Percentiles rank a stretch among this genome's conserved stretches.
Conservation (phyloP, 2,797 vertebrate genomes). For the Eptatretus atami region DNA sequence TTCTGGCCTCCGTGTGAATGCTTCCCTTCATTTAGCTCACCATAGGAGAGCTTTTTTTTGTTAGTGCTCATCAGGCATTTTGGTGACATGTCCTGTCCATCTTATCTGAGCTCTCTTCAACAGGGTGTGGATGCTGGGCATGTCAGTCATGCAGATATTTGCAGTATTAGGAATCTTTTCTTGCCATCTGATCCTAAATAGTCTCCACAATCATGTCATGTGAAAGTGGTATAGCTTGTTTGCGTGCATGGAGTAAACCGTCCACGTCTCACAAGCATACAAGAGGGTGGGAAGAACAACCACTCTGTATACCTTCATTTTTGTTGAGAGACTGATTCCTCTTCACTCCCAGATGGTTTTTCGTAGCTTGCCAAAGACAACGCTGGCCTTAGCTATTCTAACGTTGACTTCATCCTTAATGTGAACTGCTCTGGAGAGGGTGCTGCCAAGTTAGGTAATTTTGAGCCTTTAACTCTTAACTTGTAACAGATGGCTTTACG, state of each 20-base stretch:
- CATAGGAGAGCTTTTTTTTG: background rate
- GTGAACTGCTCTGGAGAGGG: background rate
- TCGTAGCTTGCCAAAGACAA: background rate
- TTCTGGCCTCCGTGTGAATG: too few species aligned
- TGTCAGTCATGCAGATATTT: background rate
- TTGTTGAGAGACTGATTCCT: background rate
- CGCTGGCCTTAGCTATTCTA: background rate
- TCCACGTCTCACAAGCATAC: background rate
- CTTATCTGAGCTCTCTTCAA: background rate
- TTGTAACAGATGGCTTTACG: background rate
- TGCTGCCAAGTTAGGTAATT: background rate
- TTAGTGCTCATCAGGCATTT: background rate
- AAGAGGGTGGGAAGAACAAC: background rate
- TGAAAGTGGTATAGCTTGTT: background rate
- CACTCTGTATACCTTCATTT: background rate
- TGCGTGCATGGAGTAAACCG: background rate
- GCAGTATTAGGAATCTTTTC: background rate
- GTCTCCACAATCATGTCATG: background rate
- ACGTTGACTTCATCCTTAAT: background rate
- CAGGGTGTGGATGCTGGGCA: background rate
- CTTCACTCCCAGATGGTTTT: background rate
- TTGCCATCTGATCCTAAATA: background rate
- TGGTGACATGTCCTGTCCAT: background rate
- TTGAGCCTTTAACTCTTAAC: background rate
- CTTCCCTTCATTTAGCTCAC: background rate